phyloP scores from a whole-genome alignment of 2,888 invertebrate genomes.

The Ophion costatus region DNA sequence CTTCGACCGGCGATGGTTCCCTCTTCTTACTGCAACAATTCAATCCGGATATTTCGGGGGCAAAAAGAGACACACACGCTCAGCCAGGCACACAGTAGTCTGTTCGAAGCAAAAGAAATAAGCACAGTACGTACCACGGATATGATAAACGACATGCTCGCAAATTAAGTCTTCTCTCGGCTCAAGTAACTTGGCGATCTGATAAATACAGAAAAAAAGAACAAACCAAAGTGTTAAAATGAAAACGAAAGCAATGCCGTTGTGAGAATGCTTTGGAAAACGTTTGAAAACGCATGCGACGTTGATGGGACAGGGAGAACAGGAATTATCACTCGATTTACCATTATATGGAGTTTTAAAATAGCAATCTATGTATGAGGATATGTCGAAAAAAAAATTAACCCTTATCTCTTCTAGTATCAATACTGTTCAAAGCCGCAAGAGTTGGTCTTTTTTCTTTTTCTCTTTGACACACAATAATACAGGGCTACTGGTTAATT shows the following conservation, averaged over 20 bases:
- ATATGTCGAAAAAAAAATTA: not conserved
- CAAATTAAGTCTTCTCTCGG: conserved; percentile 68
- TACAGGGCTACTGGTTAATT: too few relatives aligned
- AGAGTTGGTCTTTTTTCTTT: too few relatives aligned
- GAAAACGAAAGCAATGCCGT: conserved; percentile 43
- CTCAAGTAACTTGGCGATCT: conserved; percentile 56
- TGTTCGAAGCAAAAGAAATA: conserved; percentile 45
- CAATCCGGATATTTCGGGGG: not conserved
- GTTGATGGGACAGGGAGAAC: not conserved
- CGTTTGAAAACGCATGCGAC: conserved; percentile 15
- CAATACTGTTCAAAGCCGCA: too few relatives aligned
- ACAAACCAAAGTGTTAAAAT: conserved; percentile 44
- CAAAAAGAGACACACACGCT: not conserved
- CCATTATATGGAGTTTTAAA: not conserved
- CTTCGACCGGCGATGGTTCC: conserved; percentile 82
- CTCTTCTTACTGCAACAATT: conserved; percentile 76
- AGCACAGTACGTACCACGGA: conserved; percentile 63
- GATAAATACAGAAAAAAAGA: conserved; percentile 36
- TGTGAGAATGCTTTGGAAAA: not conserved
- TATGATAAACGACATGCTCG: conserved; percentile 71
- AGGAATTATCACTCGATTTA: not conserved
- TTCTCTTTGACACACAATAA: too few relatives aligned
- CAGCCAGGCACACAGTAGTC: not conserved
- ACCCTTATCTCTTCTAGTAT: not conserved
- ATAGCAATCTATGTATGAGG: not conserved